These are phyloP conservation scores for Apis laboriosa DNA, from an alignment of 1,140 invertebrate species.

Conservation along the genomic window DNA sequence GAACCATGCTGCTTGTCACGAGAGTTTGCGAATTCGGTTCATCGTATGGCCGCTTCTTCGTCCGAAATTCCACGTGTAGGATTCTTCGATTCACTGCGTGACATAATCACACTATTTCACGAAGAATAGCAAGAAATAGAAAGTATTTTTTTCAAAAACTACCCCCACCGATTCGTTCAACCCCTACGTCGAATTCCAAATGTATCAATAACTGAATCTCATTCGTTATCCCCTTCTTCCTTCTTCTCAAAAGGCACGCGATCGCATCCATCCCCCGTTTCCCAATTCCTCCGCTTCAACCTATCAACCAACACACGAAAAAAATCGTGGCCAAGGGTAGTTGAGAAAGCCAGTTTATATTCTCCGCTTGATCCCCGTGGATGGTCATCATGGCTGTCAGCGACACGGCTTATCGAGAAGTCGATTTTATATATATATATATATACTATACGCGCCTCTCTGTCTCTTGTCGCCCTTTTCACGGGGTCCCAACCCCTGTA, in stretches of 20 bases:
- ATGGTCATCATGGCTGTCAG: slow-evolving; percentile 54
- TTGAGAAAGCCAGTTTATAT: slow-evolving; percentile 1
- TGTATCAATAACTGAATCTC: background rate
- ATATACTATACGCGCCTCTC: slow-evolving; percentile 6
- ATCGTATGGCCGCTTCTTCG: background rate
- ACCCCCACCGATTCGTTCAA: background rate
- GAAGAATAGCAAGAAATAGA: no score
- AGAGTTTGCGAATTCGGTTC: background rate
- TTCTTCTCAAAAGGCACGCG: background rate
- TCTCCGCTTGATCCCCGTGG: slow-evolving; percentile 40
- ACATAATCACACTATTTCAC: background rate
- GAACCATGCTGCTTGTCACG: no score
- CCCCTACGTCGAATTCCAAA: background rate
- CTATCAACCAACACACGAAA: background rate
- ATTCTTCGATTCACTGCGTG: background rate
- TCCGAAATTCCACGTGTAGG: background rate
- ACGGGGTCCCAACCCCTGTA: slow-evolving; percentile 41
- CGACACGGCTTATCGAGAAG: slow-evolving; percentile 53
- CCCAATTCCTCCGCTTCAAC: background rate
- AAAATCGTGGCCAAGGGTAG: background rate
- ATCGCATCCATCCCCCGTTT: background rate
- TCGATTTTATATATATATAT: slow-evolving; percentile 20
- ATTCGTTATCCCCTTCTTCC: background rate
- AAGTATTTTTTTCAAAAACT: background rate
- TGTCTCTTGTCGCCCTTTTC: slow-evolving; percentile 54